Percentiles rank a stretch among this genome's conserved stretches.
Conservation (phyloP, 2,113 vertebrate species). For the Brachirus orientalis region DNA sequence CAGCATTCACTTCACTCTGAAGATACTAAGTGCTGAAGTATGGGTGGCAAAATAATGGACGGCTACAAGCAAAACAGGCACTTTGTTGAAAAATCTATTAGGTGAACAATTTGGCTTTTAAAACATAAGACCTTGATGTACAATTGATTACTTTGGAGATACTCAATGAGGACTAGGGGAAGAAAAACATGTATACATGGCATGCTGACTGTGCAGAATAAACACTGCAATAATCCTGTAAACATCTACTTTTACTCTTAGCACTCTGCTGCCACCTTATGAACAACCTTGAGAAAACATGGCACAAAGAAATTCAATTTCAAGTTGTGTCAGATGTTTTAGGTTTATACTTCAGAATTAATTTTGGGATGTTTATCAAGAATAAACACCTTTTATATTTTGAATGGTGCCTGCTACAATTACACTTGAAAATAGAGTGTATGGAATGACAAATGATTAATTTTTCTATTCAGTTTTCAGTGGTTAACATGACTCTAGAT, state of each 20-base stretch:
- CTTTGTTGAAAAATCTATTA: slow-evolving; percentile 74
- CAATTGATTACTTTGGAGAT: slow-evolving; percentile 19
- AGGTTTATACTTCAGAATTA: background rate
- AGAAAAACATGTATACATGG: background rate
- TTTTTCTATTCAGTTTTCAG: slow-evolving; percentile 5
- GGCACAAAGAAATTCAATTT: slow-evolving; percentile 1
- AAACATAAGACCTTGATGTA: slow-evolving; percentile 44
- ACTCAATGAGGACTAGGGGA: slow-evolving; percentile 7
- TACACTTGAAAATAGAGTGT: slow-evolving; percentile 9
- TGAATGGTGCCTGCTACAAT: background rate
- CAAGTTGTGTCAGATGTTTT: background rate
- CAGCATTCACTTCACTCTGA: slow-evolving; percentile 82
- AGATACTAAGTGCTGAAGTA: slow-evolving; percentile 75
- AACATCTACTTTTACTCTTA: background rate
- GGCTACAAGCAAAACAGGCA: slow-evolving; percentile 45
- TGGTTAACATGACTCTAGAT: slow-evolving; percentile 2
- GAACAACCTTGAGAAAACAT: slow-evolving; percentile 31
- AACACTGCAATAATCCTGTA: background rate
- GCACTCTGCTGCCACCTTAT: slow-evolving; percentile 58
- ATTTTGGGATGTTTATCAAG: background rate
- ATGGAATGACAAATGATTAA: slow-evolving; percentile 3
- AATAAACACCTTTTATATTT: background rate
- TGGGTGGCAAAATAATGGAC: slow-evolving; percentile 59
- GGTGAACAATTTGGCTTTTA: slow-evolving; percentile 58
- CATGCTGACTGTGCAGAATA: background rate